Conservation (phyloP, 2,797 vertebrate genomes). For the Hybognathus amarus region DNA sequence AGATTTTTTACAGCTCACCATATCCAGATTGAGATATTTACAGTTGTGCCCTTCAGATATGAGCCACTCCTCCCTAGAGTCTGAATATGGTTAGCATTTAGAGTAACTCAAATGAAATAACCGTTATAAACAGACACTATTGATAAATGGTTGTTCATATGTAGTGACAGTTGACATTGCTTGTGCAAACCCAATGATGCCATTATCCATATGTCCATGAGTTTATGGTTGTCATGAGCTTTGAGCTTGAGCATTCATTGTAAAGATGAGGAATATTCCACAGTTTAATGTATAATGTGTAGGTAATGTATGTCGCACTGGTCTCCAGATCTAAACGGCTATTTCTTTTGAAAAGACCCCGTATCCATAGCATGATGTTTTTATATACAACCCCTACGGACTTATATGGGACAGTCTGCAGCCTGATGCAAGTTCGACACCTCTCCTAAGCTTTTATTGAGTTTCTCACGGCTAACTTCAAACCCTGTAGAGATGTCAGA, state of each 20-base stretch:
- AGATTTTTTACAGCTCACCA: too few species aligned
- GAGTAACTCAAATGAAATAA: neutral
- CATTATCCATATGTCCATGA: neutral
- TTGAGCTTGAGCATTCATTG: neutral
- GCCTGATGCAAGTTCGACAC: conserved; percentile 35
- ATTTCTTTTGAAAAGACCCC: conserved; percentile 15
- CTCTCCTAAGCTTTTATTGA: conserved; percentile 64
- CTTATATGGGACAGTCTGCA: conserved; percentile 43
- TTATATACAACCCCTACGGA: conserved; percentile 37
- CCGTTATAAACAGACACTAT: neutral
- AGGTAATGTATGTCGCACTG: neutral
- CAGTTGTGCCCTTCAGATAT: neutral
- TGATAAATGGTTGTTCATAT: conserved; percentile 2
- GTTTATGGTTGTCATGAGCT: neutral
- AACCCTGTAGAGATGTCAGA: conserved; percentile 68
- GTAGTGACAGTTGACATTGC: neutral
- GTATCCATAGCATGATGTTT: conserved; percentile 43
- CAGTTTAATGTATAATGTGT: neutral
- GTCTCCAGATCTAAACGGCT: neutral
- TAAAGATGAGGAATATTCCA: neutral
- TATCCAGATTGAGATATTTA: neutral
- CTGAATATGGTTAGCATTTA: neutral
- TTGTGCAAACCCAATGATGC: neutral
- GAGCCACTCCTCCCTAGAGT: neutral
- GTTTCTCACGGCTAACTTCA: conserved; percentile 65